Evolutionary conservation across 2,797 vertebrate genomes (phyloP).

Genomic region (Phaenicophaeus curvirostris): DNA sequence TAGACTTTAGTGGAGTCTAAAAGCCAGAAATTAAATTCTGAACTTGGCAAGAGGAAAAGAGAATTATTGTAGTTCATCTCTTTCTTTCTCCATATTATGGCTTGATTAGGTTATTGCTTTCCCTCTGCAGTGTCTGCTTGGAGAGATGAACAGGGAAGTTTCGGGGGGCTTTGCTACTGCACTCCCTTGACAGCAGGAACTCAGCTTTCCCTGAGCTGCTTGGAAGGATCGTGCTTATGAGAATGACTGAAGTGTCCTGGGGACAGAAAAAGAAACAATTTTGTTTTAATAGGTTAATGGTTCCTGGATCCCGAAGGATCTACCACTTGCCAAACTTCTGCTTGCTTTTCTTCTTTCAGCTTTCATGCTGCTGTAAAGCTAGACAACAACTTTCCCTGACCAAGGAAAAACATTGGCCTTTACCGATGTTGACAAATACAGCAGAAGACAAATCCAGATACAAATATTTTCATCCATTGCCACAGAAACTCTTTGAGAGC

Average conservation of each 20-base stretch:
- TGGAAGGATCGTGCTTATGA: background rate
- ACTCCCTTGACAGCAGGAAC: background rate
- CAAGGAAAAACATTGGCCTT: constrained; percentile 55
- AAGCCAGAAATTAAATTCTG: background rate
- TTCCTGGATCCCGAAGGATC: constrained; percentile 35
- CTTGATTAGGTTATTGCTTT: background rate
- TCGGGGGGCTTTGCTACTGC: background rate
- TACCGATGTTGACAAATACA: constrained; percentile 58
- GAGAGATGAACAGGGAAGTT: background rate
- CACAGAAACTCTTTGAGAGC: constrained; percentile 57
- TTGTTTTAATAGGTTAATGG: constrained; percentile 45
- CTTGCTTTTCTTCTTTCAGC: constrained; percentile 34
- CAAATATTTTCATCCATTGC: constrained; percentile 62
- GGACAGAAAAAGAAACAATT: constrained; percentile 47
- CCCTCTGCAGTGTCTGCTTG: background rate
- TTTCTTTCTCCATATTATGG: background rate
- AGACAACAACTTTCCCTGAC: constrained; percentile 20
- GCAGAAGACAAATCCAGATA: constrained; percentile 66
- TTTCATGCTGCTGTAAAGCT: constrained; percentile 29
- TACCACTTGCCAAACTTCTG: constrained; percentile 26
- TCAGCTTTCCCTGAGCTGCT: background rate
- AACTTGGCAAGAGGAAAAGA: background rate
- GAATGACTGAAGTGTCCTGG: constrained; percentile 13
- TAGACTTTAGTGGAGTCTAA: background rate
- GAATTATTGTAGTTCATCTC: background rate